A percentile compares a stretch with the other conserved stretches of the same genome.
Evolutionary conservation across 2,113 vertebrate species (phyloP).

Genomic region (Grus americana): DNA sequence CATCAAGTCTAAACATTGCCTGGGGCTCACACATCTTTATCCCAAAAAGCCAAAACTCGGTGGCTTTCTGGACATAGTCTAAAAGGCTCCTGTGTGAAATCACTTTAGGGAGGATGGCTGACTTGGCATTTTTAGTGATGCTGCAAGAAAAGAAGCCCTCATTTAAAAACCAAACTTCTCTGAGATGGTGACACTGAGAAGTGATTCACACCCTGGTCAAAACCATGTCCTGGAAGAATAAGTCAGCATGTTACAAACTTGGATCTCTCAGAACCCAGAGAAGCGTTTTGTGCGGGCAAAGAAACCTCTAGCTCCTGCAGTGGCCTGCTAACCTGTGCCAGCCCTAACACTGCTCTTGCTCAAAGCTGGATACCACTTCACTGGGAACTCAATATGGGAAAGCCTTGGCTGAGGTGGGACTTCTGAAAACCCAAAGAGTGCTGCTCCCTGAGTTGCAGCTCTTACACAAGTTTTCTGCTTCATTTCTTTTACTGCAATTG

Average conservation of each 20-base stretch:
- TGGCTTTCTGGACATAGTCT: background rate
- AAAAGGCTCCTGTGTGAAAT: background rate
- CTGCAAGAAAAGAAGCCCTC: background rate
- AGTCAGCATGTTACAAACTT: background rate
- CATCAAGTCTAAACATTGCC: background rate
- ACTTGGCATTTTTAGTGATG: constrained; percentile 4
- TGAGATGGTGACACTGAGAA: background rate
- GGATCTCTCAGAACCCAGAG: background rate
- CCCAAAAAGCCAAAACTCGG: background rate
- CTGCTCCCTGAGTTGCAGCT: background rate
- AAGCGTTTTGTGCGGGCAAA: background rate
- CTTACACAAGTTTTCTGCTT: background rate
- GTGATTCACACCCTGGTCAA: background rate
- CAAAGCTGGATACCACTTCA: background rate
- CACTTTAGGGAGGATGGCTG: background rate
- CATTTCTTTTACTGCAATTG: background rate
- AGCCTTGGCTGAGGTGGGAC: background rate
- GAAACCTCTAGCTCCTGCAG: background rate
- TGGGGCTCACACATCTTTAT: background rate
- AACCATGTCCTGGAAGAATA: background rate
- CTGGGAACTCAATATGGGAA: background rate
- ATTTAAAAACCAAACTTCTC: background rate
- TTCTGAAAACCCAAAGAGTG: background rate
- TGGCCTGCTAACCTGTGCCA: background rate
- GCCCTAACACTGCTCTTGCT: background rate